Evolutionary conservation across 2,113 vertebrate genomes (phyloP).

Genomic region (Vidua macroura): DNA sequence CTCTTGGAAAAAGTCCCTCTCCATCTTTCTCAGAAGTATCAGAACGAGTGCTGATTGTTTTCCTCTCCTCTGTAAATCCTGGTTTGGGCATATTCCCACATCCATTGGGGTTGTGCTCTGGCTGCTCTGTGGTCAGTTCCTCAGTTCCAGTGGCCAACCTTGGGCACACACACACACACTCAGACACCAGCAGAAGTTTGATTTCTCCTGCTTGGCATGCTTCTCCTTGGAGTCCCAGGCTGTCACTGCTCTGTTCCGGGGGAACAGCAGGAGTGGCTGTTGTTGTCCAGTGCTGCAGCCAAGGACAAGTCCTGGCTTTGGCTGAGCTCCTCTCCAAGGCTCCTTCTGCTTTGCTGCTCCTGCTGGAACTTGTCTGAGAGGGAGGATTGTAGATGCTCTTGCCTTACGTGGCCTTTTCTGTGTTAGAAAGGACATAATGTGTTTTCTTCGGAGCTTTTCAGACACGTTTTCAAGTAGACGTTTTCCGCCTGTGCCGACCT

Average conservation of each 20-base stretch:
- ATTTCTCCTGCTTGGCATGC: background rate
- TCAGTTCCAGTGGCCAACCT: background rate
- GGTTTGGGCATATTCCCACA: fast-evolving
- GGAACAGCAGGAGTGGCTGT: background rate
- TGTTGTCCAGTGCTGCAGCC: background rate
- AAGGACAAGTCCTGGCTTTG: background rate
- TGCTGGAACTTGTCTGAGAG: background rate
- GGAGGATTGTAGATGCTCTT: background rate
- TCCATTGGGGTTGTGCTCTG: fast-evolving
- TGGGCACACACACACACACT: background rate
- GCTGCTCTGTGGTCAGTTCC: background rate
- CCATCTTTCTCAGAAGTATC: background rate
- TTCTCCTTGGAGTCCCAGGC: background rate
- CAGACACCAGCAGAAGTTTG: background rate
- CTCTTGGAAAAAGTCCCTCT: background rate
- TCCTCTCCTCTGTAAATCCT: background rate
- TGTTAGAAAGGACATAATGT: background rate
- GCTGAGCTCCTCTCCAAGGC: background rate
- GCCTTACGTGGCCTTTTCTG: background rate
- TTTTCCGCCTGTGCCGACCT: background rate
- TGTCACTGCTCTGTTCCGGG: fast-evolving
- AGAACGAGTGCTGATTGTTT: background rate
- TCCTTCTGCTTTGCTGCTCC: background rate
- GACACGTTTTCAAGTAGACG: background rate
- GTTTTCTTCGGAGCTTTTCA: background rate